phyloP scores from a whole-genome alignment of 1,140 invertebrate genomes.

The Drosophila sturtevanti region DNA sequence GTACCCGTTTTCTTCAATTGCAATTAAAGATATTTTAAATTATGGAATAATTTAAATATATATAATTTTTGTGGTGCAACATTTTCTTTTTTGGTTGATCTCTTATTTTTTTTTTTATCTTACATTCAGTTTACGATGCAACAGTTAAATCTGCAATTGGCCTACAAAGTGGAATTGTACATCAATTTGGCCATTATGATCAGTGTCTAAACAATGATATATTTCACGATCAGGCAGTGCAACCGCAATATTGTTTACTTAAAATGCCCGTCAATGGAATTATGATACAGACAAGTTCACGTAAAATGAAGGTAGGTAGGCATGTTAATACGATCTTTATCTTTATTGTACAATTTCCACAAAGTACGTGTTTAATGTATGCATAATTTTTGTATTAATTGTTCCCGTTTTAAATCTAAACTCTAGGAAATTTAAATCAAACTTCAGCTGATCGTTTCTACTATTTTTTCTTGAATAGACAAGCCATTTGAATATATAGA shows the following conservation, averaged over 20 bases:
- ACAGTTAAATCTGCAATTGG: constrained; percentile 86
- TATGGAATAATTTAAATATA: too few species aligned
- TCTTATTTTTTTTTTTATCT: constrained; percentile 62
- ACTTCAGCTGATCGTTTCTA: too few species aligned
- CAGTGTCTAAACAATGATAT: constrained; percentile 84
- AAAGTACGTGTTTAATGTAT: constrained; percentile 5
- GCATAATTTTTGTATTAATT: neutral
- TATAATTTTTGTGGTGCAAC: too few species aligned
- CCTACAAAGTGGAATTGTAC: constrained; percentile 85
- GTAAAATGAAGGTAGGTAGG: constrained; percentile 44
- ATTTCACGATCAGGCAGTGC: constrained; percentile 58
- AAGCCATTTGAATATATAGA: too few species aligned
- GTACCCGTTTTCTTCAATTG: too few species aligned
- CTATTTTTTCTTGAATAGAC: too few species aligned
- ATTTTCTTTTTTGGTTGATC: too few species aligned
- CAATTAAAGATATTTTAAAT: too few species aligned
- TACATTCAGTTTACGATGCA: constrained; percentile 86
- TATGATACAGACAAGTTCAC: constrained; percentile 35
- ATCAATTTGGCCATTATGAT: constrained; percentile 88
- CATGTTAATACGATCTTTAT: constrained; percentile 3
- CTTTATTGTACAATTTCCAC: too few species aligned
- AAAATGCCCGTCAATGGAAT: constrained; percentile 83
- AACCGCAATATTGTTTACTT: constrained; percentile 86
- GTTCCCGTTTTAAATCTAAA: neutral
- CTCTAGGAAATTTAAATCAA: too few species aligned